These are phyloP conservation scores for Meiosimyza decipiens DNA, from an alignment of 2,888 invertebrate genomes.

Conservation along the genomic window DNA sequence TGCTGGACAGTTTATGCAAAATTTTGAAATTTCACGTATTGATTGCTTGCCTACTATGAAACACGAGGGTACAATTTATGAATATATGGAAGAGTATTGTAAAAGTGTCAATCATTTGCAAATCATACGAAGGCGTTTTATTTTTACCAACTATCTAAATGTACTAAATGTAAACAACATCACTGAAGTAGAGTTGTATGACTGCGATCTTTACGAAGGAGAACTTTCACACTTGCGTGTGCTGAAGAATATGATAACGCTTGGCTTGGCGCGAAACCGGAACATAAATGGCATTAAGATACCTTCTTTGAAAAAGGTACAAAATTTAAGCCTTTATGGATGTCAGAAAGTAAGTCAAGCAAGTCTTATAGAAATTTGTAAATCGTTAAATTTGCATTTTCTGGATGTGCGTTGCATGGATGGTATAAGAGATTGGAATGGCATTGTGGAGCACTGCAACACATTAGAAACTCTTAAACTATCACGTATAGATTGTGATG, in stretches of 20 bases:
- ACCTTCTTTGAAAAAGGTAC: slow-evolving; percentile 20
- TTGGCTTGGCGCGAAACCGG: slow-evolving; percentile 31
- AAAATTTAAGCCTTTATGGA: slow-evolving; percentile 30
- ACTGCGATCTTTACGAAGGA: slow-evolving; percentile 27
- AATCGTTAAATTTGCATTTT: slow-evolving; percentile 18
- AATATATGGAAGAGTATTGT: slow-evolving; percentile 31
- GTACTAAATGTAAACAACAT: slow-evolving; percentile 17
- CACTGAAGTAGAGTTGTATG: slow-evolving; percentile 36
- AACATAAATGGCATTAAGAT: slow-evolving; percentile 14
- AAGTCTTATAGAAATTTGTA: slow-evolving; percentile 23
- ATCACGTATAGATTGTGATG: slow-evolving; percentile 15
- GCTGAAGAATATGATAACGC: slow-evolving; percentile 26
- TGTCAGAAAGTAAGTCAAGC: slow-evolving; percentile 21
- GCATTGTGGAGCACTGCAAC: slow-evolving; percentile 22
- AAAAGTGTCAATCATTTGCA: slow-evolving; percentile 6
- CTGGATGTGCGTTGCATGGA: slow-evolving; percentile 33
- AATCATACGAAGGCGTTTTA: slow-evolving; percentile 6
- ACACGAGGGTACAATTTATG: slow-evolving; percentile 17
- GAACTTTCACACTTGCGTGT: slow-evolving; percentile 23
- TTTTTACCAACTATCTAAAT: slow-evolving; percentile 15
- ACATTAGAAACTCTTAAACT: slow-evolving; percentile 32
- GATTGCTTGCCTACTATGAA: not conserved
- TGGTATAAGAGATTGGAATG: not conserved
- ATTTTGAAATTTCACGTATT: slow-evolving; percentile 17
- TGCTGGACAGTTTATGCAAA: slow-evolving; percentile 22